phyloP scores from a whole-genome alignment of 2,888 invertebrate genomes.

The Lymantria dispar region DNA sequence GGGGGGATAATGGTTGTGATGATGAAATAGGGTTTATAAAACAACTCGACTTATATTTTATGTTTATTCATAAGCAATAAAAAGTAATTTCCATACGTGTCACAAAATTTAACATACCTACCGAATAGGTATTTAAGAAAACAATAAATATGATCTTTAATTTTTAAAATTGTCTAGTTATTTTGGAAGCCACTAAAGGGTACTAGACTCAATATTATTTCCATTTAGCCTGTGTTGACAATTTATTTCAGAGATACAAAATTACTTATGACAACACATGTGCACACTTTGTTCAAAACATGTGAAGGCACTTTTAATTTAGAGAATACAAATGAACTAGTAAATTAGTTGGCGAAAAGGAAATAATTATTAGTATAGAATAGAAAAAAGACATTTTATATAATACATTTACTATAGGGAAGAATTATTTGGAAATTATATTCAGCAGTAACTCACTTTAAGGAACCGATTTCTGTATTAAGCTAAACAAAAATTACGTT shows the following conservation, averaged over 20 bases:
- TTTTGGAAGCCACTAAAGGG: conserved; percentile 61
- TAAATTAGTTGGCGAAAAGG: neutral
- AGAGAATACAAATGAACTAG: conserved; percentile 31
- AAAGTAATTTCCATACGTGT: conserved; percentile 74
- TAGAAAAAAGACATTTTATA: neutral
- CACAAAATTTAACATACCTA: conserved; percentile 65
- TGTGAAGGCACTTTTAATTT: conserved; percentile 73
- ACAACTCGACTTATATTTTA: conserved; percentile 49
- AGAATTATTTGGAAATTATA: neutral
- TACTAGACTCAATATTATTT: conserved; percentile 36
- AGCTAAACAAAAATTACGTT: neutral
- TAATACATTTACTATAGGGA: neutral
- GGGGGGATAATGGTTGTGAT: too few relatives aligned
- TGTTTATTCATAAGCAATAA: conserved; percentile 82
- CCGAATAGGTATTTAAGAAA: conserved; percentile 47
- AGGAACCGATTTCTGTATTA: neutral
- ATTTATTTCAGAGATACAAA: conserved; percentile 38
- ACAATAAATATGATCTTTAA: conserved; percentile 41
- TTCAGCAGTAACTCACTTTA: neutral
- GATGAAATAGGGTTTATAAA: conserved; percentile 11
- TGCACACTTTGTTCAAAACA: conserved; percentile 50
- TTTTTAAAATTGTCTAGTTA: conserved; percentile 50
- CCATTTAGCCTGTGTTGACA: conserved; percentile 34
- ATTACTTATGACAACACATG: conserved; percentile 21
- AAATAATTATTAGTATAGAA: neutral